Base-by-base conservation (phyloP, 2,797 vertebrate species). In the Sternotherus odoratus region DNA sequence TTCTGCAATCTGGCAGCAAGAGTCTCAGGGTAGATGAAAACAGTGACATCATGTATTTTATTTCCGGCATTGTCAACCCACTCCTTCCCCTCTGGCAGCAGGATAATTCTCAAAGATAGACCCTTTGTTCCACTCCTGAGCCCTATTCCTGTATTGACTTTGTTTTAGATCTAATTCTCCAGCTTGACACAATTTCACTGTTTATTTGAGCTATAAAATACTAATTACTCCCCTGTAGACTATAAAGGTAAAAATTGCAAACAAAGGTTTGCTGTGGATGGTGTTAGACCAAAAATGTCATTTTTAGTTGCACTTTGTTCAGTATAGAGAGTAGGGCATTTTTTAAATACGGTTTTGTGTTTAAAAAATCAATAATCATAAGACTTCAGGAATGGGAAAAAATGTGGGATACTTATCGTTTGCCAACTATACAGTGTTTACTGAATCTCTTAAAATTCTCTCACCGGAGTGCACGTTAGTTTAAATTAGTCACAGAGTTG, bases 81-180 rank as follows among this genome's bases (percentile, higher is more conserved):
- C 43, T 75, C 43, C 26, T 46, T 28, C 23, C 10, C 13, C 13
- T 30, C 43, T 28, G 6, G 6, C 72, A 48, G 39, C 24, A 74
- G 5, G 12, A 28, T 74, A 74, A 48, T 26, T 74, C 69, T 46
- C 21, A 21, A n/a, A 83, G 24, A 3, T 30, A 82, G 26, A 28
- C 50, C 10, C 4, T 12, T 85, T 13, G 0, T 1, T 36, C 4
- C 0, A 1, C 30, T 77, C 46, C 87, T 54, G 51, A 85, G 63
- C n/a, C 54, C 8, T 69, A 13, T 60, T 49, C 80, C 74, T 53
- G 11, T 75, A 36, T 51, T 82, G 60, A 3, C 66, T 84, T 89
- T 54, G 43, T 28, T 75, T 85, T 84, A 94, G 56, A 83, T 17
- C 50, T 84, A 17, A 39, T 95, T 95, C 91, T 96, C 48, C 83